Evolutionary conservation across 2,797 vertebrate genomes (phyloP).

Genomic region (Eremophila alpestris): DNA sequence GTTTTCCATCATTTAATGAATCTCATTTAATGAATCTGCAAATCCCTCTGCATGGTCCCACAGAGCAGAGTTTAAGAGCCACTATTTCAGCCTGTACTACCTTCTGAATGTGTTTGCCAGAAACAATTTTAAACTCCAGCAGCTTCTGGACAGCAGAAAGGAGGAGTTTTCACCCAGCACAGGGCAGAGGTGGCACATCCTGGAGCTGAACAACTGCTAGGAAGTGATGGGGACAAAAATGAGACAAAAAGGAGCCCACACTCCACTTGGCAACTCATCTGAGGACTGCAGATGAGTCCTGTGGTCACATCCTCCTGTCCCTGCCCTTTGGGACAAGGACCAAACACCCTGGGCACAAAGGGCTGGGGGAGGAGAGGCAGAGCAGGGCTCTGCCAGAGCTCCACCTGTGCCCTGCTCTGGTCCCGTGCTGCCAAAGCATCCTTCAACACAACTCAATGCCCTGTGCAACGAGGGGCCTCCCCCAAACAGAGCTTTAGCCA

Average conservation of each 20-base stretch:
- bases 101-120: fast-evolving
- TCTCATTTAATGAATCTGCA: background rate
- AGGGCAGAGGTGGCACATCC: fast-evolving
- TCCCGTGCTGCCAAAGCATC: background rate
- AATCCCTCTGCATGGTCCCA: background rate
- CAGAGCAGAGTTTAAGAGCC: background rate
- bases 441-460: background rate
- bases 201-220: background rate
- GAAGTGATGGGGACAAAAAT: background rate
- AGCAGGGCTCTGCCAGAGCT: background rate
- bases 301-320: background rate
- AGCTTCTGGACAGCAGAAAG: background rate
- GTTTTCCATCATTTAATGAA: background rate
- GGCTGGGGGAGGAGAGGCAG: background rate
- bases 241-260: background rate
- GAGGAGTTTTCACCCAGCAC: background rate
- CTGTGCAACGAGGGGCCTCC: background rate
- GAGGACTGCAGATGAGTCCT: background rate
- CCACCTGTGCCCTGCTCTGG: background rate
- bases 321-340: background rate
- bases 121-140: background rate
- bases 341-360: fast-evolving
- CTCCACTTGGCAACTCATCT: background rate
- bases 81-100: background rate
- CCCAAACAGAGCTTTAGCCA: background rate